Percentiles rank a stretch among this genome's conserved stretches.
Evolutionary conservation across 2,797 vertebrate species (phyloP).

Genomic region (Cyprinella venusta): DNA sequence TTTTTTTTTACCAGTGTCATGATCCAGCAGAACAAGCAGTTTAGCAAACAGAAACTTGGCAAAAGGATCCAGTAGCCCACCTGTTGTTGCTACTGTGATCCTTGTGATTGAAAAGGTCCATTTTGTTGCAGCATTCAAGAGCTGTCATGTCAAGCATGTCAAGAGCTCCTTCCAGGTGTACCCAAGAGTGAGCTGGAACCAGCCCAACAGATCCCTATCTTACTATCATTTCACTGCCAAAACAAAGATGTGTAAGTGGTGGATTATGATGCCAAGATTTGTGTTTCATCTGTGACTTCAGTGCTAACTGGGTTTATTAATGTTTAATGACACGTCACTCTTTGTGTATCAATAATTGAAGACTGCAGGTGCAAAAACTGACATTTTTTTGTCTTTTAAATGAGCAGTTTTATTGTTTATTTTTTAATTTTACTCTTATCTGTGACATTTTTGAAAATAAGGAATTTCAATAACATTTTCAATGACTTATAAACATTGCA

Average conservation of each 20-base stretch:
- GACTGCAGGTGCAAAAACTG: background rate
- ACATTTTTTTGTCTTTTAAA: too few relatives aligned
- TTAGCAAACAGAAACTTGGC: conserved; percentile 72
- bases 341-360: background rate
- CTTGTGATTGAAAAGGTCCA: conserved; percentile 60
- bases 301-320: background rate
- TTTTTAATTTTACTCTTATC: too few relatives aligned
- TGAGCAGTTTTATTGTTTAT: too few relatives aligned
- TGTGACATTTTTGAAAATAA: too few relatives aligned
- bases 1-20: conserved; percentile 49
- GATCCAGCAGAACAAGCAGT: conserved; percentile 60
- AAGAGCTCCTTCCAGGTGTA: conserved; percentile 69
- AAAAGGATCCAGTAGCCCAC: conserved; percentile 60
- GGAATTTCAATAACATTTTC: too few relatives aligned
- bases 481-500: background rate
- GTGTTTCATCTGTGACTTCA: conserved; percentile 9
- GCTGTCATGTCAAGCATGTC: conserved; percentile 71
- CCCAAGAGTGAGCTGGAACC: conserved; percentile 68
- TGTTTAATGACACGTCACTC: background rate
- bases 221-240: conserved; percentile 61
- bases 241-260: conserved; percentile 65
- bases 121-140: conserved; percentile 60
- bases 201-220: conserved; percentile 68
- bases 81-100: conserved; percentile 63
- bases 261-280: conserved; percentile 18